Evolutionary conservation across 1,140 invertebrate genomes (phyloP), one percentile per base, ranked within the genome.

Genomic region (Cotesia chilonis): DNA sequence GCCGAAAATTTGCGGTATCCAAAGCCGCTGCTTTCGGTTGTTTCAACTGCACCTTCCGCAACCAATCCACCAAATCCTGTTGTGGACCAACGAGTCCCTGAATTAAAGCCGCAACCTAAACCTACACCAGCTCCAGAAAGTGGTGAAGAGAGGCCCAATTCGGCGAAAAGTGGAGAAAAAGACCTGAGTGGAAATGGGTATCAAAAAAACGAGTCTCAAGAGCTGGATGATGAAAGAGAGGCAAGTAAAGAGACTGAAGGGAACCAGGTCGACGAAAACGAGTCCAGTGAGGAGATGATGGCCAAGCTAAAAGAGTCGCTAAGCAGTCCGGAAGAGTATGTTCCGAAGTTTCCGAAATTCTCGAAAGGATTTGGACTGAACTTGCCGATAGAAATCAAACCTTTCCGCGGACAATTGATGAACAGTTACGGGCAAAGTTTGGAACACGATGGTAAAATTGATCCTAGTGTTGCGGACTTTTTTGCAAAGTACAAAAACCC

Each of bases 391-490:
- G 71, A 65, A n/a, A 63, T 71, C 2, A 61, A 70, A 69, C 74
- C 76, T 28, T 65, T 68, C 14, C 55, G 12, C 0, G 65, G 57
- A 5, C 69, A 67, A 59, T 71, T 80, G 0, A 78, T 74, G 28
- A 78, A 81, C 36, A 81, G 80, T 57, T 81, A 81, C 28, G 80
- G 80, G 0, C 65, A 80, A 10, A 80, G 75, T 35, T 61, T 81
- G 1, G 77, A 80, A 20, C 75, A 78, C 28, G 74, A 72, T 0
- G 79, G 76, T 0, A 59, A 68, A 54, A 63, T 78, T 4, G 82
- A 84, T 75, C 80, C 78, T 0, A 79, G 77, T 12, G 73, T 83
- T 5, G 78, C 80, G 4, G 78, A 79, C 67, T 82, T 82, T 57
- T 79, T 80, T 51, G 72, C 72, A 0, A 80, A 77, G 76, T 83